Evolutionary conservation across 2,797 vertebrate genomes (phyloP), one percentile per base, ranked within the genome.

Genomic region (Discoglossus pictus): DNA sequence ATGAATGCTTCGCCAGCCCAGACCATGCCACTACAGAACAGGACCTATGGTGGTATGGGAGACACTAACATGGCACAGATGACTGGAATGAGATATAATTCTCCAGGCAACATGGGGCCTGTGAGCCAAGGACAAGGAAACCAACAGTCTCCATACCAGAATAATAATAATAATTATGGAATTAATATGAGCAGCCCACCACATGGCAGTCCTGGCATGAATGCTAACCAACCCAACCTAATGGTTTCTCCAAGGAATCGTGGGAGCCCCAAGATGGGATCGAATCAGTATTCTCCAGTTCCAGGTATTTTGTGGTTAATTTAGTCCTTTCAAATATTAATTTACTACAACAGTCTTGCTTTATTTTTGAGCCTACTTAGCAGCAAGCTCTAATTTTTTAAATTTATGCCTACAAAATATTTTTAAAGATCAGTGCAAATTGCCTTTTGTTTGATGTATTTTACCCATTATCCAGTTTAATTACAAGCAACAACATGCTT

Each of bases 181-280:
- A 84, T 96, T 79, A 92, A 79, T 60, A 93, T 97, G 87, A 94
- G 85, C 12, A 98, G 96, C 55, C 95, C 97, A 3, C 87, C 95
- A 0, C 96, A 93, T 23, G 88, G 91, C 38, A 95, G 92, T 79
- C 93, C 95, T 8, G 91, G 93, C 31, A 90, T 98, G 53, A 90
- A 86, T 43, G 86, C 87, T 36, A 87, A 70, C 59, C 92, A 93
- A 21, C 95, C 94, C 79, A 96, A 87, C 44, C 83, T 98, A 64
- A 93, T 98, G 85, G 87, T 93, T 39, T 98, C 96, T n/a, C 93
- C 95, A 52, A 90, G 94, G 74, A 91, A 94, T 80, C 83, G 95
- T 63, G 93, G 91, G 53, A 98, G 95, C 79, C 96, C 97, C 35
- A 98, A 97, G 87, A 95, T 94, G 83, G 90, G 81, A 51, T 88